phyloP scores from a whole-genome alignment of 1,140 invertebrate genomes.

The Pachyrhynchus sulphureomaculatus region DNA sequence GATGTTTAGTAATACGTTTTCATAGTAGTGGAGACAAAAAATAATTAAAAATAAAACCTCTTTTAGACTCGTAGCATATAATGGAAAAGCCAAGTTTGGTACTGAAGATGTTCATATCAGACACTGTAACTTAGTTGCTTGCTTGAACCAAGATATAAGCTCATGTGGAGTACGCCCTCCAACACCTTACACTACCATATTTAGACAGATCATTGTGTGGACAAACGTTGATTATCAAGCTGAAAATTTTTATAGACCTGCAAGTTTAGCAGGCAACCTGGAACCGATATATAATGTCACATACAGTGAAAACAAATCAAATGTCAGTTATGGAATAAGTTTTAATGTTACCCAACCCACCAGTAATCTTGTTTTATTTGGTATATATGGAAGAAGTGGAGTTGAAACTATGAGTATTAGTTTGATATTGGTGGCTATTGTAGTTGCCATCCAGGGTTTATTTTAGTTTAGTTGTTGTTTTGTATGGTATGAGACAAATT shows the following conservation, averaged over 20 bases:
- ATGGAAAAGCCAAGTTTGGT: constrained; percentile 12
- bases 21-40: too few species aligned
- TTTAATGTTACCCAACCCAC: constrained; percentile 11
- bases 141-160: constrained; percentile 14
- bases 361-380: constrained; percentile 30
- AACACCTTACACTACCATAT: constrained; percentile 21
- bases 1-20: too few species aligned
- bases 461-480: constrained; percentile 3
- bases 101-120: constrained; percentile 3
- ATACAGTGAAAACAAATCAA: constrained; percentile 9
- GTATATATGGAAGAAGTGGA: constrained; percentile 22
- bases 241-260: constrained; percentile 29
- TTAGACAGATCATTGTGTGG: constrained; percentile 28
- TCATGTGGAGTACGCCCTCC: constrained; percentile 26
- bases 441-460: neutral
- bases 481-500: constrained; percentile 4
- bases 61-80: constrained; percentile 29
- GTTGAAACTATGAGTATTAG: constrained; percentile 8
- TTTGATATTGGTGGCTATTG: neutral
- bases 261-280: constrained; percentile 23
- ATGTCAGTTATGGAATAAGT: constrained; percentile 8
- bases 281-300: constrained; percentile 21
- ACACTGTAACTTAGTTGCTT: constrained; percentile 31
- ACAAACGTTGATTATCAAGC: constrained; percentile 5
- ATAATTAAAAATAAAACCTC: too few species aligned